Evolutionary conservation across 2,113 vertebrate species (phyloP), one percentile per base, ranked within the genome.

Genomic region (Burhinus oedicnemus): DNA sequence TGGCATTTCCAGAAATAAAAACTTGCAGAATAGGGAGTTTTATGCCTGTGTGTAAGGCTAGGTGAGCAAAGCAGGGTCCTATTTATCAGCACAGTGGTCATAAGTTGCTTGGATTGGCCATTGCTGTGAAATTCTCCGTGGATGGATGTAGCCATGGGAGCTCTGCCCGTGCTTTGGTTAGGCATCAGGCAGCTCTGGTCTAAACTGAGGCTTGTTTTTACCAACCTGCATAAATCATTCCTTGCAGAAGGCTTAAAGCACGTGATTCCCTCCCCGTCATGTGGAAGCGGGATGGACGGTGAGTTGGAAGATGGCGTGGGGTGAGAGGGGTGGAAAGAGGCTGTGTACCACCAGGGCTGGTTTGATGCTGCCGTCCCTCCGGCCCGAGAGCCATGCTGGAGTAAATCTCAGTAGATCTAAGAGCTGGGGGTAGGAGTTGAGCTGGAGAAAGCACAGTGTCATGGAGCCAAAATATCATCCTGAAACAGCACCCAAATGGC

Each of bases 321-420:
- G 4, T 25, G 57, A 65, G n/a, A 84, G 23, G 34, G 26, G 27
- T 42, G 18, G 62, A 61, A 66, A 34, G 47, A 91, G 20, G 7
- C 38, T 54, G 40, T 40, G 23, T 58, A 7, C 17, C 12, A 11
- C 6, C 1, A 2, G 15, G 30, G 13, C 3, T 55, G 45, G 14
- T 68, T 57, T 68, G 55, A 16, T 74, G 22, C 29, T 81, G 25
- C 40, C 82, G 52, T 36, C 4, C 29, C n/a, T 45, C 65, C 44
- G 60, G 45, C 19, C 42, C 0, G 0, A 80, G 40, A 40, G 32
- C n/a, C 3, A 1, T 9, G 10, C n/a, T 60, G 52, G 19, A 44
- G 27, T 44, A 70, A 65, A 64, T 70, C 25, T 51, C 64, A 54
- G 34, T 4, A 66, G 27, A 20, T 49, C 19, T 14, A 29, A 66